Conservation (phyloP, 64 coral and sea anemone genomes). For the Anthopleura sola region DNA sequence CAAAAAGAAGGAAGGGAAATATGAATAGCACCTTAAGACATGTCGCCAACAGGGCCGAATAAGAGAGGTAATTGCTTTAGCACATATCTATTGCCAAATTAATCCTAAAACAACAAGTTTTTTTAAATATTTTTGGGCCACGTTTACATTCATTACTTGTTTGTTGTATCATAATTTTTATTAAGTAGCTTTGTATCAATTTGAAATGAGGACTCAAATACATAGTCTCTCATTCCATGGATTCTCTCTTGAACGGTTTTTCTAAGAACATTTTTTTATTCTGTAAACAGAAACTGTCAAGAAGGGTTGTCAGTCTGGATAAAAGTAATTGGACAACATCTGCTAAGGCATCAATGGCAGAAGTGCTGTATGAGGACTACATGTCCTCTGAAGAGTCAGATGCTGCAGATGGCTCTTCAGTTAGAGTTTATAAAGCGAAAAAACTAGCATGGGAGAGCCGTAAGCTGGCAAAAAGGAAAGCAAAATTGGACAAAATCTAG, state of each 20-base stretch:
- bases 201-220: background rate
- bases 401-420: background rate
- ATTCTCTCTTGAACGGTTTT: background rate
- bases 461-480: conserved; percentile 30
- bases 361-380: conserved; percentile 27
- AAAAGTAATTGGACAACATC: conserved; percentile 17
- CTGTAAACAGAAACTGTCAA: conserved; percentile 8
- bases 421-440: conserved; percentile 25
- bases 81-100: background rate
- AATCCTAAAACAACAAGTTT: background rate
- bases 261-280: background rate
- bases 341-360: conserved; percentile 23
- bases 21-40: conserved; percentile 32
- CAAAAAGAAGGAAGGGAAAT: conserved; percentile 14
- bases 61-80: background rate
- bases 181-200: background rate
- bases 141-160: background rate
- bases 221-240: background rate
- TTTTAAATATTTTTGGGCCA: background rate
- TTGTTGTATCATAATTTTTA: too few relatives aligned
- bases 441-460: conserved; percentile 28
- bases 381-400: conserved; percentile 44
- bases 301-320: conserved; percentile 21
- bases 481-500: conserved; percentile 32
- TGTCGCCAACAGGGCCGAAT: conserved; percentile 8